Evolutionary conservation across 2,797 vertebrate species (phyloP), one percentile per base, ranked within the genome.

Genomic region (Karalla daura): DNA sequence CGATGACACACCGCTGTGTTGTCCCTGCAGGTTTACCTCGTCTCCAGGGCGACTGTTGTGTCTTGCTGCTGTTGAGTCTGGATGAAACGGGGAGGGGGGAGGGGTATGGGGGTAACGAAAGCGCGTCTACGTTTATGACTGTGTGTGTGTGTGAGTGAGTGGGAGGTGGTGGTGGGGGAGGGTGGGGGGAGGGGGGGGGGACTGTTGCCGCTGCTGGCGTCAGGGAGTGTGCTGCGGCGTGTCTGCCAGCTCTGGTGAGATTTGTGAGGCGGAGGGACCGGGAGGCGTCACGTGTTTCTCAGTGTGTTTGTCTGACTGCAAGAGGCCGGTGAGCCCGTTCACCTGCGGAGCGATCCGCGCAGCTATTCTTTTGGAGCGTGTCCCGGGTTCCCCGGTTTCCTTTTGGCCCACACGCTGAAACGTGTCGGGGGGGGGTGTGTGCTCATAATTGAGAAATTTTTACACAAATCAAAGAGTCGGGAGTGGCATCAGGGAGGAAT

Each of bases 21-120:
- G 70, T 62, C n/a, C n/a, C n/a, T 86, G 82, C 81, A 82, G 74
- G 86, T 90, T 91, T 91, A 80, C 53, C 28, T 5, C 3, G 80
- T 91, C 82, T 65, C 88, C 78, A 63, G 59, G 83, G 84, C 32
- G 87, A 93, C 89, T 81, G 85, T 86, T 83, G 76, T 88, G 58
- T 86, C 88, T 88, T 70, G 58, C 67, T 86, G 83, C 87, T n/a
- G n/a, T 88, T 76, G 71, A 71, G 64, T 30, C 32, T 62, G 53
- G 63, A 62, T 76, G 70, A 86, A 61, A 47, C 30, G 63, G 30
- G 30, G 30, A 6, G 30, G 11, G 30, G 30, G 1, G 30, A 11
- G 33, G 39, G 75, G 53, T 63, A 58, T 74, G 35, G 27, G 36
- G 75, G 74, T 43, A 43, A 56, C 40, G 52, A 52, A 65, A 58